phyloP scores from a whole-genome alignment of 1,140 invertebrate genomes.

The Melipona quadrifasciata region DNA sequence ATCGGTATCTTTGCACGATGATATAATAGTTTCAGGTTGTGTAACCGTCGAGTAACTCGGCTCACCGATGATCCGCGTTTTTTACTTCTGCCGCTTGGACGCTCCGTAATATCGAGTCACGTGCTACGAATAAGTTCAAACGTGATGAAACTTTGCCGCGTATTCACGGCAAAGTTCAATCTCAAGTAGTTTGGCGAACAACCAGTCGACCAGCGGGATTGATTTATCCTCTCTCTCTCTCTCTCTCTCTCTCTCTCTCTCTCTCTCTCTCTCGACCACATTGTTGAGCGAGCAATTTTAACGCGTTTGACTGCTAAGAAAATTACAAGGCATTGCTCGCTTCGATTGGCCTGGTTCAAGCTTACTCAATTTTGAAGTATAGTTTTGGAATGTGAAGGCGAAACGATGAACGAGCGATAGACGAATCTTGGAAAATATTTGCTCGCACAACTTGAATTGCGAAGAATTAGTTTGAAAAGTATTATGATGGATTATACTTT shows the following conservation, averaged over 20 bases:
- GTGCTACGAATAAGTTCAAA: not conserved
- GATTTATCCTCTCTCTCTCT: not conserved
- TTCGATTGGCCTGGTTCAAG: no score
- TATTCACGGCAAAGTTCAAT: not conserved
- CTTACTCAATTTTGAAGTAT: not conserved
- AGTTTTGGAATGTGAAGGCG: no score
- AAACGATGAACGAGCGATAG: no score
- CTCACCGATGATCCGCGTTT: not conserved
- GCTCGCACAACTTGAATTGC: not conserved
- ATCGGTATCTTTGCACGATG: constrained; percentile 6
- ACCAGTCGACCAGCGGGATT: not conserved
- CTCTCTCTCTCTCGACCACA: not conserved
- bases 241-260: no score
- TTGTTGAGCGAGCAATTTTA: not conserved
- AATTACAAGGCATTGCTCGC: not conserved
- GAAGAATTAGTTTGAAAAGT: not conserved
- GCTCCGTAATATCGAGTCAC: constrained; percentile 11
- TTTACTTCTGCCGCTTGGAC: not conserved
- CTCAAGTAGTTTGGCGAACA: not conserved
- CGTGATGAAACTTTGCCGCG: not conserved
- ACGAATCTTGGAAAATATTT: not conserved
- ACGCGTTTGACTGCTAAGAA: not conserved
- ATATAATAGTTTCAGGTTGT: not conserved
- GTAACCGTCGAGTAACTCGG: not conserved
- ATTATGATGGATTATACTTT: constrained; percentile 1